Evolutionary conservation across 2,888 invertebrate species (phyloP), one percentile per base, ranked within the genome.

Genomic region (Mystacides longicornis): DNA sequence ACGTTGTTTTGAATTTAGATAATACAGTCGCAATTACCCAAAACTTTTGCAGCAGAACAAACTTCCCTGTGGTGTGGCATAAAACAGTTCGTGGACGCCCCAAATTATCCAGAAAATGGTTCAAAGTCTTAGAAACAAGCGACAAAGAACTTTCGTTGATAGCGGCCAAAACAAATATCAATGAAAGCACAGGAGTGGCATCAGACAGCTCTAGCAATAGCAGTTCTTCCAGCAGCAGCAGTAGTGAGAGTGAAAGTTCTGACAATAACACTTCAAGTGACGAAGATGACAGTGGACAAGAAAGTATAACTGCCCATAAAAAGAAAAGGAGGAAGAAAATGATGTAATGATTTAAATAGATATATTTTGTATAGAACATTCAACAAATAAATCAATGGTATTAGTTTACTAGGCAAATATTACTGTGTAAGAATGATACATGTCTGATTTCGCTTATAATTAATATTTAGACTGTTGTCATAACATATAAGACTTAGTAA

Each of bases 21-120:
- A 86, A 89, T 61, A 98, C 99, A 0, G 87, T 99, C 48, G 99
- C 99, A 11, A 90, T 99, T 16, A 99, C 99, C 0, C 99, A 99
- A 70, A 99, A 99, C 74, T 99, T 97, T 71, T 91, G 92, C 69
- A 95, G 96, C 64, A 81, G 86, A 59, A 93, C 93, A 1, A 99
- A 99, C 75, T 96, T 99, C 69, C 94, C 96, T 0, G 83, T 97
- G 14, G 97, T 98, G 1, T 98, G 97, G 96, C 96, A 97, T 70
- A 97, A 98, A 75, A 96, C 96, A 5, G 89, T 93, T 2, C 82
- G 95, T 43, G 97, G 97, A 2, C 80, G 98, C 23, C 98, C 98
- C 3, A 98, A 98, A 72, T 77, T 99, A 31, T 95, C 97, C 3
- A 86, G 86, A 59, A 96, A 95, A 69, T 97, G 96, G 95, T 76